Conservation (phyloP, 2,888 invertebrate species). For the Leucania comma region DNA sequence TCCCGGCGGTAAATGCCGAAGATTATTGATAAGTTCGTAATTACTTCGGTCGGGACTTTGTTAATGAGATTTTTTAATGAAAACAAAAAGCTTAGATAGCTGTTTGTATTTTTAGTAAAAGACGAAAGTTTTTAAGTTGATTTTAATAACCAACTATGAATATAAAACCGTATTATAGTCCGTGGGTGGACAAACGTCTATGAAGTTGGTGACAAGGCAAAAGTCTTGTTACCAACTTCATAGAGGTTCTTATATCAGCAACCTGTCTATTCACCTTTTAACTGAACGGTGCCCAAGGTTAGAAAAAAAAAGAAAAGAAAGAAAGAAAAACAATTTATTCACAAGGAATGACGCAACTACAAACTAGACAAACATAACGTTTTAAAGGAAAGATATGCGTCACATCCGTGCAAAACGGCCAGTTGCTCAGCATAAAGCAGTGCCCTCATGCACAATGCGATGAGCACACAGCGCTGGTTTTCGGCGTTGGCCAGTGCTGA, state of each 20-base stretch:
- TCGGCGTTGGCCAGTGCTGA: too few relatives aligned
- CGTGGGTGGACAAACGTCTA: neutral
- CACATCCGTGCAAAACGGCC: too few relatives aligned
- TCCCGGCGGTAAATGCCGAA: conserved; percentile 39
- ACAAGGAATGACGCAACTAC: too few relatives aligned
- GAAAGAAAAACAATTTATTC: too few relatives aligned
- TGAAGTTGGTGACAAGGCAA: neutral
- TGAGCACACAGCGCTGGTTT: too few relatives aligned
- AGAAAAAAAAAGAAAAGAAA: too few relatives aligned
- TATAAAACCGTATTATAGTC: neutral
- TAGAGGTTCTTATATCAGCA: too few relatives aligned
- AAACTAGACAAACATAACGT: too few relatives aligned
- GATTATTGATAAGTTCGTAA: conserved; percentile 52
- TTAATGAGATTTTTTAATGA: conserved; percentile 38
- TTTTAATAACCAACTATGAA: neutral
- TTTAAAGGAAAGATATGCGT: too few relatives aligned
- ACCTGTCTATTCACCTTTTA: neutral
- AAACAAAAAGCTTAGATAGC: conserved; percentile 7
- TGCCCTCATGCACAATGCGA: too few relatives aligned
- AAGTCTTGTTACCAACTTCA: too few relatives aligned
- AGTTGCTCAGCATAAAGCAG: too few relatives aligned
- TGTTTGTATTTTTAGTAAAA: neutral
- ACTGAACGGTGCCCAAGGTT: neutral
- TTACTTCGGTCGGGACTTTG: conserved; percentile 35
- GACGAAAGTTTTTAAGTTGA: neutral